Evolutionary conservation across 2,797 vertebrate genomes (phyloP), one percentile per base, ranked within the genome.

Genomic region (Rachycentron canadum): DNA sequence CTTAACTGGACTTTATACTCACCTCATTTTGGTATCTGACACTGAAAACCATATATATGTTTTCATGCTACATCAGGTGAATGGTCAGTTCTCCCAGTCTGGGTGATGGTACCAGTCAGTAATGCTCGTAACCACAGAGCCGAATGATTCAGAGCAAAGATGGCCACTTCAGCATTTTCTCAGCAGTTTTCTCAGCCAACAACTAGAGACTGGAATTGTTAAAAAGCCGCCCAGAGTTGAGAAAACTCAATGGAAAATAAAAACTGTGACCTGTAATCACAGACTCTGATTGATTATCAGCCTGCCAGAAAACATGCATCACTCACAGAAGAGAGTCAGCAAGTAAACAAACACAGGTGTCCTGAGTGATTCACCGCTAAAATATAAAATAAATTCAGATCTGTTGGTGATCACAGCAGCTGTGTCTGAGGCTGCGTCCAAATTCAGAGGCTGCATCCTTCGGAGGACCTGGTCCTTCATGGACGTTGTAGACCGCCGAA

Each of bases 71-170:
- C 58, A 60, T 69, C 25, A 25, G 47, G 47, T 60, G 16, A 70
- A 45, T 61, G 16, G 73, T 45, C 70, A 43, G 4, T 41, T 32
- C 19, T 73, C 25, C 1, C 16, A 14, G 36, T 41, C 50, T 32
- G 52, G 14, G 45, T 43, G 56, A 19, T 9, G n/a, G n/a, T 50
- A 50, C 21, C 11, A 23, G 8, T 56, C 56, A 79, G 55, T 69
- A 71, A 61, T 56, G 40, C 40, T 45, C 45, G 32, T 82, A 55
- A 88, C 71, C 57, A 71, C 41, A 71, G 63, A 59, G 74, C 67
- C 70, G 28, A 7, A 57, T 73, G 1, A 5, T 58, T 11, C 50
- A 69, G 43, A 69, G 34, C 41, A 68, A 71, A 36, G 32, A 61
- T 26, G 53, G 57, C 65, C 62, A 77, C 25, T 65, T 59, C 40